These are phyloP conservation scores for Hystrix brachyura DNA, from an alignment of 2,113 vertebrate species.

Conservation along the genomic window DNA sequence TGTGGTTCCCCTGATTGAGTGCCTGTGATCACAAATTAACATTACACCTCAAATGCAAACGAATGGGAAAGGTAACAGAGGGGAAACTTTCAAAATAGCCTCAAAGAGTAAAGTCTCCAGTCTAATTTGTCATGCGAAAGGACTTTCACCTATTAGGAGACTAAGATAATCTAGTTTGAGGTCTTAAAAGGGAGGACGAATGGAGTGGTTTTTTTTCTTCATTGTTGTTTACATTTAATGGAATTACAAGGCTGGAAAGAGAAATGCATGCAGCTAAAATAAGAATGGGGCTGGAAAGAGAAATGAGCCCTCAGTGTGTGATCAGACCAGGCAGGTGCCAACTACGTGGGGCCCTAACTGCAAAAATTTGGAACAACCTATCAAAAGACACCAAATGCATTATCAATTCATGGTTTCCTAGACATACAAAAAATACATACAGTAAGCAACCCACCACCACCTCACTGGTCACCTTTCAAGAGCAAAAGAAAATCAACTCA, in stretches of 20 bases:
- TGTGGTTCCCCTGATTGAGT: not conserved
- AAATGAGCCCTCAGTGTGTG: not conserved
- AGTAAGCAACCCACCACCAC: not conserved
- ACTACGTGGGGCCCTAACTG: not conserved
- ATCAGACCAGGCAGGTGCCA: not conserved
- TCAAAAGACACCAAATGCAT: not conserved
- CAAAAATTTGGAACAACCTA: not conserved
- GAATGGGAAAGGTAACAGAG: constrained; percentile 44
- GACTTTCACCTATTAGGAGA: constrained; percentile 42
- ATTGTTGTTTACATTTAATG: constrained; percentile 52
- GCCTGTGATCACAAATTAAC: constrained; percentile 69
- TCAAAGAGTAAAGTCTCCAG: constrained; percentile 21
- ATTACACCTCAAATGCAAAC: constrained; percentile 35
- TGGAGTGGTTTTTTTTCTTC: constrained; percentile 49
- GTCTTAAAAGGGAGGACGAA: constrained; percentile 4
- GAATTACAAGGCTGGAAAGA: not conserved
- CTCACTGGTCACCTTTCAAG: not conserved
- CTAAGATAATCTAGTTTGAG: constrained; percentile 42
- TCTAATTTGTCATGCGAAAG: constrained; percentile 40
- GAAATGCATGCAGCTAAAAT: no score
- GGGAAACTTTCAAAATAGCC: constrained; percentile 36
- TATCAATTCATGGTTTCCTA: not conserved
- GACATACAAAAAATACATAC: not conserved
- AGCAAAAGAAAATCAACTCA: constrained; percentile 21
- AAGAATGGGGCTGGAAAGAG: not conserved